Percentiles rank a stretch among this genome's conserved stretches.
Evolutionary conservation across 2,113 vertebrate species (phyloP).

Genomic region (Hemichromis elongatus): DNA sequence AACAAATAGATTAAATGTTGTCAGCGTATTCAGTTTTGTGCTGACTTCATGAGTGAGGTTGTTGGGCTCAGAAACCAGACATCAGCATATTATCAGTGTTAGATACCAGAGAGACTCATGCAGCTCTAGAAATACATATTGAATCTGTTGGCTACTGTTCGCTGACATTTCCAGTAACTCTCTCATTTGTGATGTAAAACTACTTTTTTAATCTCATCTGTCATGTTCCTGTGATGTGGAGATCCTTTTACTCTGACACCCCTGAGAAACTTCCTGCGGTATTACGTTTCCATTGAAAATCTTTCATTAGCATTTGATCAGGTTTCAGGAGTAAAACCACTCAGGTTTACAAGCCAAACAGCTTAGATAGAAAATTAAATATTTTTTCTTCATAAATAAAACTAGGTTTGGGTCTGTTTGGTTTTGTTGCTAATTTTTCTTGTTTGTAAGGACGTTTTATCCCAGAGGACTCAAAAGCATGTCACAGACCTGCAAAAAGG

Average conservation of each 20-base stretch:
- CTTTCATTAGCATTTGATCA: background rate
- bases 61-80: no score
- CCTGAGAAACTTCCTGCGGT: background rate
- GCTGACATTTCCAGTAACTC: fast-evolving
- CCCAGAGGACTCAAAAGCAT: fast-evolving
- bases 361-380: background rate
- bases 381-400: background rate
- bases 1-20: no score
- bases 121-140: background rate
- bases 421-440: background rate
- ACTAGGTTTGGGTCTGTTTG: background rate
- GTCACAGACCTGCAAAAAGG: background rate
- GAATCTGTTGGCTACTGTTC: background rate
- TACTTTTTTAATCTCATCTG: background rate
- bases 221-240: background rate
- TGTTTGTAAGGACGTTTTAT: background rate
- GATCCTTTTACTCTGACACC: fast-evolving
- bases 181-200: background rate
- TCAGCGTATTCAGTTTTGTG: no score
- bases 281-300: fast-evolving
- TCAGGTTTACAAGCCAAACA: fast-evolving
- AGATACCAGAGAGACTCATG: no score
- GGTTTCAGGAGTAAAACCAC: background rate
- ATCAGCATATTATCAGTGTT: no score
- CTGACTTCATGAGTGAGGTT: no score